Percentiles rank a stretch among this genome's conserved stretches.
phyloP scores from a whole-genome alignment of 2,797 vertebrate species.

The Carcharodon carcharias region DNA sequence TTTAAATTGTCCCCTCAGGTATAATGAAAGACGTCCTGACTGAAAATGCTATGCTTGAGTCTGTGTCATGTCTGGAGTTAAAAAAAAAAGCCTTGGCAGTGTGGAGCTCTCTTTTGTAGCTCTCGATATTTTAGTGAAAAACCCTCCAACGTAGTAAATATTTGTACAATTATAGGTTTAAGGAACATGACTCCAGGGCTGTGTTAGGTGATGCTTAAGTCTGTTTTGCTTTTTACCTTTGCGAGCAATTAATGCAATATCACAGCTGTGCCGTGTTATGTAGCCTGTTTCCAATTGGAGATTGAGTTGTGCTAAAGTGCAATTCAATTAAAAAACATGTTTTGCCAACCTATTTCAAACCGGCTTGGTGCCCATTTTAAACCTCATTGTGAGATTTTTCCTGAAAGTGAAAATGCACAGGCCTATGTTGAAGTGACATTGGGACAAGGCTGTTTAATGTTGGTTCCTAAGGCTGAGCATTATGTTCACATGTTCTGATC shows the following conservation, averaged over 20 bases:
- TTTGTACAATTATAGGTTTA: conserved; percentile 22
- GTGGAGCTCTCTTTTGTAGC: background rate
- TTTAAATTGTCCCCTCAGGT: conserved; percentile 18
- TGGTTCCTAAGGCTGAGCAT: background rate
- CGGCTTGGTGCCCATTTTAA: background rate
- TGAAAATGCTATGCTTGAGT: conserved; percentile 13
- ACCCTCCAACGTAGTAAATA: background rate
- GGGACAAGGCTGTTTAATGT: background rate
- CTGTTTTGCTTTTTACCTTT: background rate
- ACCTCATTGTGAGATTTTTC: background rate
- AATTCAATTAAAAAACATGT: background rate
- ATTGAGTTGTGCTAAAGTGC: background rate
- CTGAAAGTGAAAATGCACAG: too few species aligned
- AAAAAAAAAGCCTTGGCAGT: background rate
- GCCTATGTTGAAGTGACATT: background rate
- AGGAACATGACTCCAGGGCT: conserved; percentile 2
- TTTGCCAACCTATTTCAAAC: background rate
- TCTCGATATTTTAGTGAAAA: background rate
- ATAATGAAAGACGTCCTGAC: background rate
- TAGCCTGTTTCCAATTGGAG: background rate
- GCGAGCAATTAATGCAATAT: background rate
- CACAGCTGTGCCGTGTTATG: background rate
- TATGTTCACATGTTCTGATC: background rate
- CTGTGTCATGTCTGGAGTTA: conserved; percentile 26
- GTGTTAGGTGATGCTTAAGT: background rate